A percentile compares a stretch with the other conserved stretches of the same genome.
phyloP scores from a whole-genome alignment of 2,888 invertebrate species.

The Unio pictorum region DNA sequence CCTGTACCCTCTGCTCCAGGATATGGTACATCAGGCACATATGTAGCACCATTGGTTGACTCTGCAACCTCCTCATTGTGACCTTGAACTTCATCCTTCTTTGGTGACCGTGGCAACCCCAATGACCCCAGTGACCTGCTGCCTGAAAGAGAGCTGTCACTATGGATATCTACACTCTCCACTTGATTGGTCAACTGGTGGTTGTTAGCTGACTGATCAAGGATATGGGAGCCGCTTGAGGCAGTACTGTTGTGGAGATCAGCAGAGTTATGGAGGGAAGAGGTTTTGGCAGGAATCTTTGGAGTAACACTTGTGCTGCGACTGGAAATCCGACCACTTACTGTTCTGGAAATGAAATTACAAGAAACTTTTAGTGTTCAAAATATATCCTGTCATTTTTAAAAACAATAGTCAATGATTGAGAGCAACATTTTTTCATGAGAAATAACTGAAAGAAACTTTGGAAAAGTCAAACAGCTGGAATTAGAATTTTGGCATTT shows the following conservation, averaged over 20 bases:
- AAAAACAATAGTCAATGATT: neutral
- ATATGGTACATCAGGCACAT: no score
- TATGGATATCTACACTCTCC: conserved; percentile 62
- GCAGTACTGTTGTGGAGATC: conserved; percentile 65
- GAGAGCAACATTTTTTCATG: neutral
- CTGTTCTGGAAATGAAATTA: conserved; percentile 56
- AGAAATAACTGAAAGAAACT: neutral
- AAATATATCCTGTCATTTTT: no score
- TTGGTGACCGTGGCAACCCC: conserved; percentile 49
- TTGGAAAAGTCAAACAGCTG: neutral
- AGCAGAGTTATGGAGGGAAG: conserved; percentile 66
- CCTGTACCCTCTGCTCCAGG: no score
- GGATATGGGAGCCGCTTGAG: conserved; percentile 68
- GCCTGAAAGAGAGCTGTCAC: conserved; percentile 65
- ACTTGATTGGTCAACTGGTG: conserved; percentile 41
- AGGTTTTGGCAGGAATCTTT: conserved; percentile 58
- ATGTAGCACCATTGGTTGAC: no score
- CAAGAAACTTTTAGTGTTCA: neutral
- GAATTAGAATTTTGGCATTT: no score
- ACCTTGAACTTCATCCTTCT: conserved; percentile 17
- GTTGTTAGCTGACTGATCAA: conserved; percentile 43
- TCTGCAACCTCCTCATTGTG: no score
- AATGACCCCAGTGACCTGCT: conserved; percentile 63
- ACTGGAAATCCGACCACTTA: conserved; percentile 68
- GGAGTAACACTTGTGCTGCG: conserved; percentile 70